A percentile compares a stretch with the other conserved stretches of the same genome.
Conservation (phyloP, 2,797 vertebrate species). For the Chiloscyllium punctatum region DNA sequence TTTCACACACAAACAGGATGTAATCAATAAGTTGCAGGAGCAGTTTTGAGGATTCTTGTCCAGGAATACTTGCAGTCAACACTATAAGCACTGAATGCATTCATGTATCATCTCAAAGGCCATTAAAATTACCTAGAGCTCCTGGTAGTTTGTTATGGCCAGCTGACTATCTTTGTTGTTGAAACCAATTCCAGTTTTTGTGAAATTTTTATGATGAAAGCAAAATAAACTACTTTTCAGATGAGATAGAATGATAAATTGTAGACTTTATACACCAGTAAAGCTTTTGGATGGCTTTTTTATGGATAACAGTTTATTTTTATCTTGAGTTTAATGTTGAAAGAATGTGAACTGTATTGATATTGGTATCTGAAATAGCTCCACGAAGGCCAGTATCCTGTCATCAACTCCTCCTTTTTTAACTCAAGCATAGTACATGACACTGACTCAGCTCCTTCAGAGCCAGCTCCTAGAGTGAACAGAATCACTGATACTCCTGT, state of each 20-base stretch:
- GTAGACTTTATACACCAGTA: not conserved
- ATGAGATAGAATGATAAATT: slow-evolving; percentile 7
- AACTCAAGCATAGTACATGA: no score
- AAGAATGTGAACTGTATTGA: not conserved
- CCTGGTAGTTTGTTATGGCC: not conserved
- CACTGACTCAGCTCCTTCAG: no score
- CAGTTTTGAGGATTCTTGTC: not conserved
- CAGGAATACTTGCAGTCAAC: not conserved
- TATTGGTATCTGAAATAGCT: not conserved
- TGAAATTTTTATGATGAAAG: not conserved
- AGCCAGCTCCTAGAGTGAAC: no score
- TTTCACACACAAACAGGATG: not conserved
- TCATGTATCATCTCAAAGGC: not conserved
- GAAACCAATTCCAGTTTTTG: not conserved
- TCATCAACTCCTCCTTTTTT: no score
- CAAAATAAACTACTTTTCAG: not conserved
- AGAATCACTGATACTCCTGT: no score
- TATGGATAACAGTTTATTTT: not conserved
- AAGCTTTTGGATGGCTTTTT: not conserved
- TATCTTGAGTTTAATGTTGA: not conserved
- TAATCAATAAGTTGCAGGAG: not conserved
- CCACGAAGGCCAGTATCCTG: no score
- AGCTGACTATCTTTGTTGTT: not conserved
- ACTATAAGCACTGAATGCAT: not conserved
- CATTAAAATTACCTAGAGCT: not conserved